Evolutionary conservation across 2,797 vertebrate species (phyloP), one percentile per base, ranked within the genome.

Genomic region (Phrynocephalus guinanensis): DNA sequence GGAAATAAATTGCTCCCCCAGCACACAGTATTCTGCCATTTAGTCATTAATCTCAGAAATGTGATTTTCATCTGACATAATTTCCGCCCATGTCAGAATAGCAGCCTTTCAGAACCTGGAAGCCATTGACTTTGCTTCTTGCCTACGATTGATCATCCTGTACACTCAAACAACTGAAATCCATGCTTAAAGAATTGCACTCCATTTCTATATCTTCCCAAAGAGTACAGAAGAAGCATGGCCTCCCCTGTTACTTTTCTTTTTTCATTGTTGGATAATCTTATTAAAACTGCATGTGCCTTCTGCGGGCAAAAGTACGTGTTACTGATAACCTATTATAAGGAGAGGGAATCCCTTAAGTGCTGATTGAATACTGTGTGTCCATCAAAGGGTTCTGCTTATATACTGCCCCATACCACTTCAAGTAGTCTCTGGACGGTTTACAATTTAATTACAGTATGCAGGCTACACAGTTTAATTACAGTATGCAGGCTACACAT

Each of bases 141-240:
- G 28, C 63, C 28, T 86, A 82, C 73, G 8, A 89, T 85, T 89
- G 79, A 89, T 91, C 88, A 75, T 71, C 30, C 68, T 52, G 1
- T 91, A 70, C 60, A 70, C 71, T 44, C 83, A 28, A 78, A 63
- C 84, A 90, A 88, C 28, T 50, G 76, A 82, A 89, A 80, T 72
- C 11, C 22, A 22, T 84, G 91, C 90, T 48, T 67, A 88, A 1
- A 68, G 52, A 84, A 26, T 48, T 76, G 22, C 38, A 76, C 24
- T 76, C 75, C 75, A 48, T 22, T 75, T 48, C 6, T 91, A 44
- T 67, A 1, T 50, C 60, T 79, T 92, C 89, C 87, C 88, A 92
- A 90, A 63, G 4, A 44, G 71, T 0, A 24, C 24, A 90, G 75
- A 73, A 38, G 76, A 77, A 93, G 68, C 7, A 3, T 2, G 13